Evolutionary conservation across 2,797 vertebrate species (phyloP), one percentile per base, ranked within the genome.

Genomic region (Numenius phaeopus): DNA sequence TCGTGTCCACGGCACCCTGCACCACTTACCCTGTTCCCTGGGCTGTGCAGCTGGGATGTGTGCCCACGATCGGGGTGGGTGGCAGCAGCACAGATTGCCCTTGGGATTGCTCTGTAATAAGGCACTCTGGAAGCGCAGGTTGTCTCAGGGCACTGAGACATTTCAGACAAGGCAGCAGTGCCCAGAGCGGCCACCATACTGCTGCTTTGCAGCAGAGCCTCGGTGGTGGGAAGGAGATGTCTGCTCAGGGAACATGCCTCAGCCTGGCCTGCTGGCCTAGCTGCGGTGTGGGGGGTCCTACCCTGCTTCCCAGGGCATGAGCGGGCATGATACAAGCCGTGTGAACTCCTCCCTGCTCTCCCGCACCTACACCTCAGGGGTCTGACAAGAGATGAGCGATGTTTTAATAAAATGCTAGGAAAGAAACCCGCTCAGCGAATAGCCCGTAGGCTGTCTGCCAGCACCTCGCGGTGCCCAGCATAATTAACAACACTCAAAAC

Each of bases 271-370:
- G 55, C 29, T 4, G n/a, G n/a, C 2, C 55, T 52, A 81, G 67
- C 65, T 59, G 44, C 20, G 11, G 57, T 1, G 1, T 2, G 2
- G 27, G 32, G 24, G 16, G 5, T 83, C 61, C 69, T 81, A 5
- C 16, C 27, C 37, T 64, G 42, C 67, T 76, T 47, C 49, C 29
- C 32, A 42, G 62, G 66, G 52, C 61, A 13, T 0, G 9, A 67
- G 64, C 18, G 1, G 64, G n/a, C 34, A 29, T 0, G 0, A 7
- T 19, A 39, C 6, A 47, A 89, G 27, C 66, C 1, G 0, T 16
- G n/a, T 11, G 11, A 62, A 37, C 42, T 57, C 85, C 52, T 26
- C 44, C 42, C 37, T 57, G 72, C 65, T 75, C 57, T 83, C n/a
- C 52, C 9, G 9, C 42, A 50, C 16, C 20, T n/a, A 20, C 24